phyloP scores from a whole-genome alignment of 1,140 invertebrate species.

The Caenorhabditis briggsae region DNA sequence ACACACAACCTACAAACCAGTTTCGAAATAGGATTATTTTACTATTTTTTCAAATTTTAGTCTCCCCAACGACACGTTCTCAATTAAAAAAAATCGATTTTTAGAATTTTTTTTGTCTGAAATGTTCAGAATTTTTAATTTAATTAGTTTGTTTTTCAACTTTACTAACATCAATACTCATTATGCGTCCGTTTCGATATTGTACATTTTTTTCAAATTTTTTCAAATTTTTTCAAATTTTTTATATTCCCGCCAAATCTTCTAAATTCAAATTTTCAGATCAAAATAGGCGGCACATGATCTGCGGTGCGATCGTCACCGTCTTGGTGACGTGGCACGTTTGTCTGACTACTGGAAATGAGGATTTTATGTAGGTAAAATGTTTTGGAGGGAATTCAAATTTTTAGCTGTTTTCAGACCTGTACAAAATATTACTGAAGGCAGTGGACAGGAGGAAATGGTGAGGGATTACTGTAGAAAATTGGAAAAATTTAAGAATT shows the following conservation, averaged over 20 bases:
- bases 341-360: background rate
- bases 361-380: slow-evolving; percentile 20
- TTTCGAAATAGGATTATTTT: slow-evolving; percentile 28
- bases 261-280: background rate
- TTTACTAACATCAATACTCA: background rate
- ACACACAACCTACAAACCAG: background rate
- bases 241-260: background rate
- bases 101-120: background rate
- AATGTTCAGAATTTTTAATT: background rate
- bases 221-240: background rate
- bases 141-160: background rate
- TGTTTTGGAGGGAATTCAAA: background rate
- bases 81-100: background rate
- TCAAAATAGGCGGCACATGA: slow-evolving; percentile 54
- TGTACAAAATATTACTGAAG: slow-evolving; percentile 23
- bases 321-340: slow-evolving; percentile 42
- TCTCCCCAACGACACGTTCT: background rate
- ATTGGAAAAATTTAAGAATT: background rate
- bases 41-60: background rate
- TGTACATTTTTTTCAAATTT: background rate
- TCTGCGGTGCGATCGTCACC: slow-evolving; percentile 53
- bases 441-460: slow-evolving; percentile 15
- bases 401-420: slow-evolving; percentile 18
- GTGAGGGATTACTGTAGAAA: background rate
- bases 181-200: slow-evolving; percentile 19